Percentiles rank a stretch among this genome's conserved stretches.
phyloP scores from a whole-genome alignment of 2,113 vertebrate species.

The Butastur rufipennis region DNA sequence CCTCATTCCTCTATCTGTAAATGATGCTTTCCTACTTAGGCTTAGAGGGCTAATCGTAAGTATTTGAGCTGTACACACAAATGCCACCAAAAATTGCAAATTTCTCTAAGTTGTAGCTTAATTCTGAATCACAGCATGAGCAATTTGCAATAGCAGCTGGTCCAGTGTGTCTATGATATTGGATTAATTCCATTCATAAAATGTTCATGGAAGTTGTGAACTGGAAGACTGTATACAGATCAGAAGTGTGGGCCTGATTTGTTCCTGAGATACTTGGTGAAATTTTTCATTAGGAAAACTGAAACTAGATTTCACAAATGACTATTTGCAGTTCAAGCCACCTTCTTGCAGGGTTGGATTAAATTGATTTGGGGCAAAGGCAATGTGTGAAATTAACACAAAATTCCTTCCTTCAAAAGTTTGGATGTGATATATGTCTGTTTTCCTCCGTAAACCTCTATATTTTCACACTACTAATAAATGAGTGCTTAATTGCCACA shows the following conservation, averaged over 20 bases:
- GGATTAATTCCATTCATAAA: background rate
- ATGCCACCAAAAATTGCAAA: background rate
- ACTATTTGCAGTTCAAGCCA: background rate
- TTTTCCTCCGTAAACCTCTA: background rate
- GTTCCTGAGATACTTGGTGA: background rate
- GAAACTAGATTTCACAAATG: background rate
- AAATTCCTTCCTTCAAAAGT: background rate
- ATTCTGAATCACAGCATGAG: background rate
- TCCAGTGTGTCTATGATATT: background rate
- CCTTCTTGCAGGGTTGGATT: background rate
- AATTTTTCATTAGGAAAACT: background rate
- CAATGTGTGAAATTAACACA: background rate
- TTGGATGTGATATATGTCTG: background rate
- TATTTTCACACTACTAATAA: slow-evolving; percentile 51
- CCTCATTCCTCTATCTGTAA: background rate
- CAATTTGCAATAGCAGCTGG: background rate
- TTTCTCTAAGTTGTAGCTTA: background rate
- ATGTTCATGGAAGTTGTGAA: background rate
- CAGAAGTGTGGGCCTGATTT: background rate
- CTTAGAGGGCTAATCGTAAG: background rate
- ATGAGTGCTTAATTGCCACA: slow-evolving; percentile 23
- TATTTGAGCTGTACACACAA: background rate
- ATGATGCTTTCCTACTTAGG: background rate
- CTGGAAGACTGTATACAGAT: background rate
- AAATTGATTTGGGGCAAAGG: background rate